These are phyloP conservation scores for Porites cylindrica DNA, from an alignment of 92 coral and sea anemone species.

Conservation along the genomic window DNA sequence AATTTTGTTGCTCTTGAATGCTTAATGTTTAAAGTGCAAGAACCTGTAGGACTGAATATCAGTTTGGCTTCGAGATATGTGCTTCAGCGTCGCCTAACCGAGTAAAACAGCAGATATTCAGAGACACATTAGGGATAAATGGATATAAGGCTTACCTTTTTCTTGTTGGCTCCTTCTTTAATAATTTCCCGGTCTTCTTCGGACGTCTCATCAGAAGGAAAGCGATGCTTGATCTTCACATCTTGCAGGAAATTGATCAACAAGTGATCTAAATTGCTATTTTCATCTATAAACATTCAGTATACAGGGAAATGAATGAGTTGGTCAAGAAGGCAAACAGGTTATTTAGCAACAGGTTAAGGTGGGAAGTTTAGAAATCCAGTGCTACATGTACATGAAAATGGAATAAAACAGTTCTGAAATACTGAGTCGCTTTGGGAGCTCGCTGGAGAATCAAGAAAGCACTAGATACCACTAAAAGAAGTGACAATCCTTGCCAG, in stretches of 20 bases:
- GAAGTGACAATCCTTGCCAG: background rate
- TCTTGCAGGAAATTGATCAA: conserved; percentile 23
- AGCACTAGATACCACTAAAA: background rate
- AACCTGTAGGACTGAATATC: too few relatives aligned
- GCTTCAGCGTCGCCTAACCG: too few relatives aligned
- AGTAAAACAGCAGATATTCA: too few relatives aligned
- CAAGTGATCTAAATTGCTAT: conserved; percentile 4
- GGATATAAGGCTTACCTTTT: conserved; percentile 18
- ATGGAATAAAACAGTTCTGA: background rate
- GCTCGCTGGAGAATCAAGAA: background rate
- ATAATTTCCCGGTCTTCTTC: conserved; percentile 21
- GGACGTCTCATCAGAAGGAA: conserved; percentile 3
- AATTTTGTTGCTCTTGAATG: too few relatives aligned
- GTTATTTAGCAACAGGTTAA: too few relatives aligned
- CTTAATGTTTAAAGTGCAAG: too few relatives aligned
- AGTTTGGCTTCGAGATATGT: too few relatives aligned
- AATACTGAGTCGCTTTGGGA: background rate
- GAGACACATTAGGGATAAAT: background rate
- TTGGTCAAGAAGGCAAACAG: background rate
- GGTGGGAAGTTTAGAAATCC: background rate
- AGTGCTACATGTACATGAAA: background rate
- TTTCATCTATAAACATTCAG: conserved; percentile 30
- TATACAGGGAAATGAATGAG: conserved; percentile 1
- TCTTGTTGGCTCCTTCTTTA: conserved; percentile 13
- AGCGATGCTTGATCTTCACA: conserved; percentile 12